These are phyloP conservation scores for Orientallactaga sibirica DNA, from an alignment of 2,797 vertebrate species.

Conservation along the genomic window DNA sequence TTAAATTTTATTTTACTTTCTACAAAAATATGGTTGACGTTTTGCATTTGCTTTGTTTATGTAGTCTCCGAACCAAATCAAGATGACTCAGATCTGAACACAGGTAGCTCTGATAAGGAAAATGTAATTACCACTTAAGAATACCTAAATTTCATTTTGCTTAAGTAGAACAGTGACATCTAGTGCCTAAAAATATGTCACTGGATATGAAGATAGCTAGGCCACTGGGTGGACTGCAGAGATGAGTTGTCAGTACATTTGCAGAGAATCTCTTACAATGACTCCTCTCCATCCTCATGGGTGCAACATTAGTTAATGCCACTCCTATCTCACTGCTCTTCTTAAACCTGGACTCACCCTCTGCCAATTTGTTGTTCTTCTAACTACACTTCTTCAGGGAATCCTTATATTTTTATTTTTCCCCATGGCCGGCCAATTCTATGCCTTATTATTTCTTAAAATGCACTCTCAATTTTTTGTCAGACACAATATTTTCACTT, in stretches of 20 bases:
- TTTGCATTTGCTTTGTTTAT: slow-evolving; percentile 15
- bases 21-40: not conserved
- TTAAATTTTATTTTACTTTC: slow-evolving; percentile 17
- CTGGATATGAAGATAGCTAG: not conserved
- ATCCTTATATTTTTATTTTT: not conserved
- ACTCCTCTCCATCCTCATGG: not conserved
- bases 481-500: slow-evolving; percentile 13
- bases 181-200: slow-evolving; percentile 84
- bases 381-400: not conserved
- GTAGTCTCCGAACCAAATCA: slow-evolving; percentile 22
- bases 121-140: not conserved
- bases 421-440: not conserved
- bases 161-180: slow-evolving; percentile 89
- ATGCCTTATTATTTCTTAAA: not conserved
- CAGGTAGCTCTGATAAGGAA: slow-evolving; percentile 38
- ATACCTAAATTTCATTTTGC: slow-evolving; percentile 61
- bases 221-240: not conserved
- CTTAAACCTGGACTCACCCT: not conserved
- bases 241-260: not conserved
- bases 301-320: not conserved
- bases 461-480: not conserved
- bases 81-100: not conserved
- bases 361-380: not conserved
- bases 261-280: not conserved
- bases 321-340: not conserved